Percentiles rank a stretch among this genome's conserved stretches.
phyloP scores from a whole-genome alignment of 2,888 invertebrate genomes.

The Chrysolina oricalcia region DNA sequence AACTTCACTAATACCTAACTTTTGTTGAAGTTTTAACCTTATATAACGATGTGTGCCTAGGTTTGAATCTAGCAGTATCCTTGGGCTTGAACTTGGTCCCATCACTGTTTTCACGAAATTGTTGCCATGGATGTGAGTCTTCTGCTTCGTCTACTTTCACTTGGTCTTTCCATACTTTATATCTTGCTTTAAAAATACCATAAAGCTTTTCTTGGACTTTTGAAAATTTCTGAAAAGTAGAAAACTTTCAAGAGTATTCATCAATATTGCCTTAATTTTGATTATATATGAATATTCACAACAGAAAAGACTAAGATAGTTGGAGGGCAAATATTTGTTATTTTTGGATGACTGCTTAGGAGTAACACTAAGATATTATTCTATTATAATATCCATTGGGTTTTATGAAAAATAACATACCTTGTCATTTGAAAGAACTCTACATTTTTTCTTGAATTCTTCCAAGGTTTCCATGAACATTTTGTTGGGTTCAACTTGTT shows the following conservation, averaged over 20 bases:
- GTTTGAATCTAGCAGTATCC: conserved; percentile 65
- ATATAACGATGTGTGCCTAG: conserved; percentile 64
- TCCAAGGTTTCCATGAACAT: conserved; percentile 78
- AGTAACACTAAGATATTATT: no score
- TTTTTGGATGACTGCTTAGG: no score
- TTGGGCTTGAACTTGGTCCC: conserved; percentile 63
- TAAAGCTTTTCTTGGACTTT: conserved; percentile 66
- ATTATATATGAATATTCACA: no score
- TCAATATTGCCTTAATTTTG: not conserved
- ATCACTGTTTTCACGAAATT: conserved; percentile 71
- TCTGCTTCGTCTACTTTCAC: conserved; percentile 72
- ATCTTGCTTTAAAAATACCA: conserved; percentile 71
- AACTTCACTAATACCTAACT: conserved; percentile 37
- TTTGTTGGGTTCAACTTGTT: conserved; percentile 78
- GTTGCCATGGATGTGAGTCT: conserved; percentile 78
- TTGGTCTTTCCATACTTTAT: conserved; percentile 72
- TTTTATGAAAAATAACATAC: conserved; percentile 65
- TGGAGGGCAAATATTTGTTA: no score
- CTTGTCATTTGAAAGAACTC: conserved; percentile 72
- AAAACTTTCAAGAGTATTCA: not conserved
- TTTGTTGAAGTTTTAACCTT: conserved; percentile 65
- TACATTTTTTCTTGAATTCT: conserved; percentile 76
- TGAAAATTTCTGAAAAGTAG: conserved; percentile 54
- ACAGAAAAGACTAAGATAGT: no score
- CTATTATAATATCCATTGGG: no score